phyloP scores from a whole-genome alignment of 2,888 invertebrate genomes.

The Meandrusa payeni region DNA sequence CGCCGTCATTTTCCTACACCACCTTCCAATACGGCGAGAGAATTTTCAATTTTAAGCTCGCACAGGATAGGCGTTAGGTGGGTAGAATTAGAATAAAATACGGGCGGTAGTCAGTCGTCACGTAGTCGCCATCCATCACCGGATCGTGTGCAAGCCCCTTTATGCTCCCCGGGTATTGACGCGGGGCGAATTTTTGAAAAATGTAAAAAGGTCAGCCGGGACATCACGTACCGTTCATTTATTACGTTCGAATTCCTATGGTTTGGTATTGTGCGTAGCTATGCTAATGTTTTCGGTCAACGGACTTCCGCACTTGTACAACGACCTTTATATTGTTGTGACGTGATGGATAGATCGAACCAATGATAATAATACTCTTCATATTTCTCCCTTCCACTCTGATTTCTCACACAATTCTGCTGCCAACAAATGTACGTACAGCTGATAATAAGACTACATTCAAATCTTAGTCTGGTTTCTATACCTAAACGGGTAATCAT shows the following conservation, averaged over 20 bases:
- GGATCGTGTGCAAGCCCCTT: constrained; percentile 40
- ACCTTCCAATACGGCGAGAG: constrained; percentile 58
- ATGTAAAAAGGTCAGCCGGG: constrained; percentile 73
- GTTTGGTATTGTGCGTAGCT: constrained; percentile 30
- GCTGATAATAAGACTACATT: no score
- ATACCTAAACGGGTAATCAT: no score
- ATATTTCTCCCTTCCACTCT: no score
- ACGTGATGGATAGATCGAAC: no score
- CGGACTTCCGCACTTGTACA: background rate
- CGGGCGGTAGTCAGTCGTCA: constrained; percentile 62
- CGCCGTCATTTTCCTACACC: constrained; percentile 27
- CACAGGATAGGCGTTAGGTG: constrained; percentile 48
- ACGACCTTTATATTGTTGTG: no score
- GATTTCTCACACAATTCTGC: no score
- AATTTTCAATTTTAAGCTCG: constrained; percentile 79
- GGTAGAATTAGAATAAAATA: constrained; percentile 75
- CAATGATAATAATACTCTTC: no score
- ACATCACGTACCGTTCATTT: constrained; percentile 71
- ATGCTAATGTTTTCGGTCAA: constrained; percentile 8
- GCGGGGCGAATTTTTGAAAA: constrained; percentile 76
- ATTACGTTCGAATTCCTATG: constrained; percentile 60
- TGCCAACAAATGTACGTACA: no score
- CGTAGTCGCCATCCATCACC: constrained; percentile 76
- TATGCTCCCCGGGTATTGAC: constrained; percentile 58
- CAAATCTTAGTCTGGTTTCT: no score